Conservation (phyloP, 2,797 vertebrate species). For the Eutrigla gurnardus region DNA sequence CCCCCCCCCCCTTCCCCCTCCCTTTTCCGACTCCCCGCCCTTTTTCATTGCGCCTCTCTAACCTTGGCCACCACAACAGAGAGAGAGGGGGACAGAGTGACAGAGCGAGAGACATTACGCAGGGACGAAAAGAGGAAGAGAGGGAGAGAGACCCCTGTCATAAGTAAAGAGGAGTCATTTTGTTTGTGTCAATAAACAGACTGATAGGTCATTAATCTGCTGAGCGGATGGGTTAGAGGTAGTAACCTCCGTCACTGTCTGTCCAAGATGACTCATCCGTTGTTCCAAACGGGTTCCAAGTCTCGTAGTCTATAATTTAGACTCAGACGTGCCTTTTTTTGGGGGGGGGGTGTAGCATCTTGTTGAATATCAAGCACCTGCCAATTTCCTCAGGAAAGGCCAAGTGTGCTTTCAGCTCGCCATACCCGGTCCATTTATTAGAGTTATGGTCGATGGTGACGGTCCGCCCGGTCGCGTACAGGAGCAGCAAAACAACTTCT, state of each 20-base stretch:
- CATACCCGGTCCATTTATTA: constrained; percentile 75
- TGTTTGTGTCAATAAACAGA: constrained; percentile 83
- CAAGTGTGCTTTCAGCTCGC: constrained; percentile 64
- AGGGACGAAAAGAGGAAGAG: constrained; percentile 33
- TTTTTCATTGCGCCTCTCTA: constrained; percentile 67
- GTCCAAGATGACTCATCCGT: constrained; percentile 80
- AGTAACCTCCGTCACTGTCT: constrained; percentile 69
- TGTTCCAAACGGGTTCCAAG: constrained; percentile 69
- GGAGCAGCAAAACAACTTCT: constrained; percentile 77
- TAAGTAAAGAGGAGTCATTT: constrained; percentile 72
- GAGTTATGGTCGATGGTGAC: constrained; percentile 73
- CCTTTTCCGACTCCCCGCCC: constrained; percentile 51
- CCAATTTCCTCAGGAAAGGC: constrained; percentile 65
- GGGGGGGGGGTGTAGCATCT: constrained; percentile 30
- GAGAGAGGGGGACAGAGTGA: constrained; percentile 27
- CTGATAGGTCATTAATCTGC: constrained; percentile 81
- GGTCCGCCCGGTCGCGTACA: constrained; percentile 49
- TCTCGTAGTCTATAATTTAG: constrained; percentile 68
- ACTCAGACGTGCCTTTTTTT: constrained; percentile 59
- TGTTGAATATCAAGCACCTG: constrained; percentile 80
- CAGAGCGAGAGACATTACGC: constrained; percentile 31
- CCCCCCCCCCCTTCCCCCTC: constrained; percentile 8
- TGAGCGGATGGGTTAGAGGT: constrained; percentile 68
- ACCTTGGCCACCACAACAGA: constrained; percentile 74
- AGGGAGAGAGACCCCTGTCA: constrained; percentile 67